Conservation (phyloP, 2,888 invertebrate genomes). For the Cataglyphis albicans region DNA sequence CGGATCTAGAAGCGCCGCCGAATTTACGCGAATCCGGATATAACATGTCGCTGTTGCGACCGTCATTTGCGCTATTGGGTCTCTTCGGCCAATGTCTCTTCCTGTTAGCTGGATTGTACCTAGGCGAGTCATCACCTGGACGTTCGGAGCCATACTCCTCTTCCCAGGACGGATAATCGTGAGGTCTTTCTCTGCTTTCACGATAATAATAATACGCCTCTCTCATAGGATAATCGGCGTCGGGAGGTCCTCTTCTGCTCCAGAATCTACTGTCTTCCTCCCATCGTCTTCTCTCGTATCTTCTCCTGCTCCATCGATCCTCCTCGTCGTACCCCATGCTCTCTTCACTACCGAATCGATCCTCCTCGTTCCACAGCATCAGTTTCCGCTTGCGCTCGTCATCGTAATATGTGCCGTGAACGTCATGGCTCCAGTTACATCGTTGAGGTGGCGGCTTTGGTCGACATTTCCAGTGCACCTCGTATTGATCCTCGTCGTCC, state of each 20-base stretch:
- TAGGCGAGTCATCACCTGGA: conserved; percentile 81
- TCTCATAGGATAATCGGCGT: conserved; percentile 86
- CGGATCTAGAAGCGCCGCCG: conserved; percentile 82
- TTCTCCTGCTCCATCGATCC: conserved; percentile 81
- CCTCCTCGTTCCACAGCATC: conserved; percentile 83
- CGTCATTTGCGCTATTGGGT: conserved; percentile 84
- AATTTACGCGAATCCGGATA: conserved; percentile 82
- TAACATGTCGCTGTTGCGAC: conserved; percentile 80
- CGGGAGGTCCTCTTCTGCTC: conserved; percentile 85
- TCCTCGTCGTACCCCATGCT: conserved; percentile 86
- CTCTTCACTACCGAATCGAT: conserved; percentile 85
- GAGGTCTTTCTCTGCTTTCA: conserved; percentile 77
- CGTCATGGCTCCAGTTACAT: conserved; percentile 79
- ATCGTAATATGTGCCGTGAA: conserved; percentile 79
- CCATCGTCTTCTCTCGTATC: conserved; percentile 83
- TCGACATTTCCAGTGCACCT: conserved; percentile 82
- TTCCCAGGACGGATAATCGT: conserved; percentile 81
- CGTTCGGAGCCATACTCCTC: conserved; percentile 83
- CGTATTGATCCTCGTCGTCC: conserved; percentile 82
- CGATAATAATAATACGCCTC: conserved; percentile 81
- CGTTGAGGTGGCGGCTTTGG: conserved; percentile 74
- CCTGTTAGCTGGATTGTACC: conserved; percentile 75
- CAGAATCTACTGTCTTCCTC: conserved; percentile 86
- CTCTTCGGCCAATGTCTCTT: conserved; percentile 84
- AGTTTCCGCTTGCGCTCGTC: conserved; percentile 84